phyloP scores from a whole-genome alignment of 2,113 vertebrate genomes.

The Rousettus leschenaultii region DNA sequence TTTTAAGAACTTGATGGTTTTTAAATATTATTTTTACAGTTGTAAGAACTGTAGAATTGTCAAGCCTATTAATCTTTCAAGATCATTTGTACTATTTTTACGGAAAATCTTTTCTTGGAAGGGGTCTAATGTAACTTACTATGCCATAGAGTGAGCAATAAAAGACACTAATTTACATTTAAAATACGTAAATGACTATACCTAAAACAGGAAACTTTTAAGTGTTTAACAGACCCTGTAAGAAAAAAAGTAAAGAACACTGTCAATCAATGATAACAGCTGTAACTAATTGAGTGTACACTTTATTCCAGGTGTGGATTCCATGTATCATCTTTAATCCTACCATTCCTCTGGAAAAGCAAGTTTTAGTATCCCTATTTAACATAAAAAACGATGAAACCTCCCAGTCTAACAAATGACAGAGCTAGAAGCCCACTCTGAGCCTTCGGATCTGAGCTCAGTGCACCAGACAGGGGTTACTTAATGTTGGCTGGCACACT shows the following conservation, averaged over 20 bases:
- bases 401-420: not conserved
- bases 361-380: not conserved
- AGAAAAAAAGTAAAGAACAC: not conserved
- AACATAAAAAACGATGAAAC: not conserved
- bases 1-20: not conserved
- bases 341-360: not conserved
- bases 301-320: not conserved
- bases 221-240: not conserved
- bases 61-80: not conserved
- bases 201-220: not conserved
- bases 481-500: not conserved
- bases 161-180: not conserved
- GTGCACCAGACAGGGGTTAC: not conserved
- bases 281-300: not conserved
- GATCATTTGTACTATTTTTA: slow-evolving; percentile 1
- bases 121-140: not conserved
- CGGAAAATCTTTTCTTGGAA: not conserved
- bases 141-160: not conserved
- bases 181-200: not conserved
- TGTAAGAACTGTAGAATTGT: not conserved
- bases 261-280: not conserved
- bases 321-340: not conserved
- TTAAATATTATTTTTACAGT: slow-evolving; percentile 1
- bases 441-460: not conserved
- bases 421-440: not conserved